Evolutionary conservation across 1,140 invertebrate genomes (phyloP), one percentile per base, ranked within the genome.

Genomic region (Chironomus tepperi): DNA sequence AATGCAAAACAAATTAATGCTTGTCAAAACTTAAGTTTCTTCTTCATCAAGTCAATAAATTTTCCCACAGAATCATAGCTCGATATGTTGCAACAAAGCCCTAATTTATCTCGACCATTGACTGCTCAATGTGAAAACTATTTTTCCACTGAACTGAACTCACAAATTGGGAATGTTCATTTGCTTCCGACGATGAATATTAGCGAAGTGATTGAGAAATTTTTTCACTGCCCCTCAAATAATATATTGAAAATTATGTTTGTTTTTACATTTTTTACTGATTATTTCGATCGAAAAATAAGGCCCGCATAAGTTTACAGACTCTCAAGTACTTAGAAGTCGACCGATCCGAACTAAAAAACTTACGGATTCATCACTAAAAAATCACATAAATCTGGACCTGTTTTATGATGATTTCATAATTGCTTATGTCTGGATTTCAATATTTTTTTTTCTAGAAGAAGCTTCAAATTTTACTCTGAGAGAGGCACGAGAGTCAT

Each of bases 351-450:
- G 5, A 34, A 34, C 24, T 34, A 34, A n/a, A 12, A 57, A 57
- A 57, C 12, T 57, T 57, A 57, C 10, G 15, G 5, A n/a, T n/a
- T n/a, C 12, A 57, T 57, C 47, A 12, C 47, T n/a, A n/a, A n/a
- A n/a, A n/a, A n/a, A n/a, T n/a, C n/a, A n/a, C n/a, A 57, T 2
- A 34, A n/a, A 57, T 57, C 12, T n/a, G n/a, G 3, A 57, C n/a
- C 47, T 57, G 47, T 12, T 15, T 57, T 15, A 57, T n/a, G 12
- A 15, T n/a, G n/a, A 57, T 19, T 70, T 70, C 65, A 70, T 70
- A 19, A 70, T 70, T 70, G 16, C 65, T 6, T 21, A 70, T 70
- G 65, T 70, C 65, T 70, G 65, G 65, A 70, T 70, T 19, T 70
- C 18, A 7, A 18, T 70, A 21, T 57, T 57, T 7, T 57, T n/a